phyloP scores from a whole-genome alignment of 1,140 invertebrate genomes.

The Neotoxoptera formosana region DNA sequence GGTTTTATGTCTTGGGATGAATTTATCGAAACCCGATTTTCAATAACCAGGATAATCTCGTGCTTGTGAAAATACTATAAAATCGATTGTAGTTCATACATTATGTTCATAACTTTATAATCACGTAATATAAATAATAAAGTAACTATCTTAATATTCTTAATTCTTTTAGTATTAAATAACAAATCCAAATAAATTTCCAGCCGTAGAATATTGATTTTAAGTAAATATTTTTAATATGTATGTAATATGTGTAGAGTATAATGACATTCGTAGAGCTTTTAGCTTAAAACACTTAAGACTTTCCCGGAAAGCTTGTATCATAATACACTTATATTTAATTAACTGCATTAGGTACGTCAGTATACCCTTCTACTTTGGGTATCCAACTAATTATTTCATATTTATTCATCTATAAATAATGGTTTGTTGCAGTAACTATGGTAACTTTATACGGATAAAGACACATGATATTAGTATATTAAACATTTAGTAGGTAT shows the following conservation, averaged over 20 bases:
- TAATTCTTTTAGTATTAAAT: background rate
- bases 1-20: background rate
- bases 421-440: background rate
- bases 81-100: background rate
- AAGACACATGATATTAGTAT: background rate
- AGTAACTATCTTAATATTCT: background rate
- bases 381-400: slow-evolving; percentile 17
- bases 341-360: background rate
- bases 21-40: background rate
- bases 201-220: background rate
- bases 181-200: background rate
- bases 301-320: background rate
- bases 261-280: background rate
- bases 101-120: background rate
- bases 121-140: background rate
- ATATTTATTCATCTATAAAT: slow-evolving; percentile 23
- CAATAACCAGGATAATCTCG: background rate
- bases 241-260: background rate
- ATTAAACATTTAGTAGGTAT: background rate
- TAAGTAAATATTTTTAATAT: background rate
- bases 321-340: slow-evolving; percentile 19
- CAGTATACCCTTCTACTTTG: slow-evolving; percentile 5
- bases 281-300: background rate
- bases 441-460: slow-evolving; percentile 10
- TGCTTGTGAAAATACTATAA: background rate